phyloP scores from a whole-genome alignment of 2,888 invertebrate species.

The Pseudoips prasinana region DNA sequence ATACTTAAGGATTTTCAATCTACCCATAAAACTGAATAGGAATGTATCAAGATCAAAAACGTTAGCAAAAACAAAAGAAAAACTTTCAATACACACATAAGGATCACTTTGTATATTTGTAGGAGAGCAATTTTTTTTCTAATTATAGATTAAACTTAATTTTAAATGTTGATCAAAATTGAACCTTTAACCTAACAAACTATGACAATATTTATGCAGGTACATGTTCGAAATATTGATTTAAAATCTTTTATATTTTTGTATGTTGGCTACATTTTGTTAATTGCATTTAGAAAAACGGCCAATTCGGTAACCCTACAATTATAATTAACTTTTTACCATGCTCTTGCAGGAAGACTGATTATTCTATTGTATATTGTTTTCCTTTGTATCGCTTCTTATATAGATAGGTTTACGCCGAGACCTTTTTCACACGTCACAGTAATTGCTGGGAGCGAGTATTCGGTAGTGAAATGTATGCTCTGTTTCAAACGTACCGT shows the following conservation, averaged over 20 bases:
- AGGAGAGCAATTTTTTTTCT: no score
- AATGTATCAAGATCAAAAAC: no score
- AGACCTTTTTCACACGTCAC: no score
- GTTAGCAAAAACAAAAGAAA: not conserved
- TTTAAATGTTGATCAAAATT: constrained; percentile 25
- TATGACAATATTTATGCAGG: constrained; percentile 57
- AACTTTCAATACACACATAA: constrained; percentile 13
- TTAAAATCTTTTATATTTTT: not conserved
- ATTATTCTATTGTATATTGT: constrained; percentile 32
- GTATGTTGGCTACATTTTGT: not conserved
- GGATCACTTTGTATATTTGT: constrained; percentile 31
- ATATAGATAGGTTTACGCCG: constrained; percentile 29
- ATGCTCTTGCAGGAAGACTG: constrained; percentile 37
- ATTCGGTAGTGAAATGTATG: no score
- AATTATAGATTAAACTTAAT: constrained; percentile 37
- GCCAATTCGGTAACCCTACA: constrained; percentile 20
- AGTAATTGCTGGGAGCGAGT: no score
- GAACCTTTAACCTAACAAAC: constrained; percentile 33
- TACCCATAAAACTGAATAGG: no score
- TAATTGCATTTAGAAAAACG: constrained; percentile 7
- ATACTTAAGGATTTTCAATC: no score
- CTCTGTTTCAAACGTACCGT: no score
- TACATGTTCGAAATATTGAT: constrained; percentile 23
- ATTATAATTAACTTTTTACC: constrained; percentile 11
- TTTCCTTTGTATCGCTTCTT: constrained; percentile 25